Evolutionary conservation across 2,797 vertebrate species (phyloP).

Genomic region (Gymnoscopelus braueri): DNA sequence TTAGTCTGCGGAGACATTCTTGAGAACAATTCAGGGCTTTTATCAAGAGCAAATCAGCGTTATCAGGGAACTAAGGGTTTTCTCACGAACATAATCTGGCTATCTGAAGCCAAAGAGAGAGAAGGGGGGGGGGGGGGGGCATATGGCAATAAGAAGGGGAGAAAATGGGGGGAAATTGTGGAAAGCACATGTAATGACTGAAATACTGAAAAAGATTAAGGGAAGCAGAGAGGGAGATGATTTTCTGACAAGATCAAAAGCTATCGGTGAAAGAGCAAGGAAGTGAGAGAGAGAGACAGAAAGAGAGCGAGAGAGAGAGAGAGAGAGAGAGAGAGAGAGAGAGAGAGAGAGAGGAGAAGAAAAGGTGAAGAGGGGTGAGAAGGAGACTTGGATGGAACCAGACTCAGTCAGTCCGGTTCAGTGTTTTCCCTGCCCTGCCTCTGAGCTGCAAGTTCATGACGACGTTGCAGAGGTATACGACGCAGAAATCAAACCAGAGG

Average conservation of each 20-base stretch:
- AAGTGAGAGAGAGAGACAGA: conserved; percentile 20
- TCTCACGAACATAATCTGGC: conserved; percentile 62
- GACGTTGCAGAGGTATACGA: conserved; percentile 46
- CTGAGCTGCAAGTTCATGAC: conserved; percentile 51
- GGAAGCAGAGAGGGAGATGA: not conserved
- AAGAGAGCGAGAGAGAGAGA: conserved; percentile 15
- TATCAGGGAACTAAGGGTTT: conserved; percentile 64
- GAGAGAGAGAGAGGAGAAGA: conserved; percentile 5
- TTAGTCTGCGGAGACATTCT: conserved; percentile 34
- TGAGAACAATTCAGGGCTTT: conserved; percentile 43
- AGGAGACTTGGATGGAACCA: conserved; percentile 42
- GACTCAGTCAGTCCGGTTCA: conserved; percentile 50
- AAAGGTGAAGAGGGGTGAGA: conserved; percentile 45
- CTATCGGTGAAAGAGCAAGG: conserved; percentile 28
- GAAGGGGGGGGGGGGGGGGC: conserved; percentile 15
- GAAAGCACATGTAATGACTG: not conserved
- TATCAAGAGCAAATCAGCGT: conserved; percentile 70
- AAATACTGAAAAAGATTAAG: not conserved
- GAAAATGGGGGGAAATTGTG: not conserved
- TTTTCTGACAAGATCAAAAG: conserved; percentile 38
- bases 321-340: conserved; percentile 13
- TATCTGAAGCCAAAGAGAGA: conserved; percentile 37
- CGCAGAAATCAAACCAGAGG: conserved; percentile 60
- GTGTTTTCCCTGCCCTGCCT: conserved; percentile 22
- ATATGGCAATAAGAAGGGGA: not conserved